A percentile compares a stretch with the other conserved stretches of the same genome.
Evolutionary conservation across 2,888 invertebrate species (phyloP).

Genomic region (Rambutsinella grinnellia): DNA sequence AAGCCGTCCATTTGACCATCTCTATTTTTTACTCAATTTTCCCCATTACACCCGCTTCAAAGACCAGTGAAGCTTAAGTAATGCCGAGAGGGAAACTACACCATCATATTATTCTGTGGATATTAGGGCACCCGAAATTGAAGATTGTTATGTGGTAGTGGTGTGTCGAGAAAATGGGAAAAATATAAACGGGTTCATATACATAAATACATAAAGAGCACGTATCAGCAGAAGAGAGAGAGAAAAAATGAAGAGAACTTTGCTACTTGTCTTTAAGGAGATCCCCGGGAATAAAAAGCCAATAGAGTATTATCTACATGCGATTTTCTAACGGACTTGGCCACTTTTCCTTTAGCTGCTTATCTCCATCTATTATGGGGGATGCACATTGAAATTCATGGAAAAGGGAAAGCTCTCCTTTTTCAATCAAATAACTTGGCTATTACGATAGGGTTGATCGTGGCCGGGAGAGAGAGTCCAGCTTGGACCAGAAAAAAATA

Average conservation of each 20-base stretch:
- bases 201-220: conserved; percentile 50
- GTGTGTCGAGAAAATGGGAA: conserved; percentile 51
- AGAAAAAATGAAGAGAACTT: conserved; percentile 20
- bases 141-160: conserved; percentile 46
- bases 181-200: conserved; percentile 53
- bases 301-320: conserved; percentile 2
- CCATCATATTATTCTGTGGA: conserved; percentile 54
- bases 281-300: neutral
- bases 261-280: neutral
- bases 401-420: conserved; percentile 56
- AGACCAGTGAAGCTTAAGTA: conserved; percentile 49
- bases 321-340: conserved; percentile 39
- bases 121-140: conserved; percentile 54
- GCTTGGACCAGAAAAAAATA: no score
- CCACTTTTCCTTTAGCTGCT: conserved; percentile 57
- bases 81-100: conserved; percentile 52
- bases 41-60: conserved; percentile 43
- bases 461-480: conserved; percentile 28
- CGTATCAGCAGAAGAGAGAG: conserved; percentile 44
- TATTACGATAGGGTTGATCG: conserved; percentile 61
- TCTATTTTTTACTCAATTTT: conserved; percentile 46
- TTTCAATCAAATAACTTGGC: conserved; percentile 64
- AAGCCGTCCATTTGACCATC: neutral
- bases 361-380: conserved; percentile 64
- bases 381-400: conserved; percentile 65